Evolutionary conservation across 2,888 invertebrate species (phyloP), one percentile per base, ranked within the genome.

Genomic region (Dusona sp.): DNA sequence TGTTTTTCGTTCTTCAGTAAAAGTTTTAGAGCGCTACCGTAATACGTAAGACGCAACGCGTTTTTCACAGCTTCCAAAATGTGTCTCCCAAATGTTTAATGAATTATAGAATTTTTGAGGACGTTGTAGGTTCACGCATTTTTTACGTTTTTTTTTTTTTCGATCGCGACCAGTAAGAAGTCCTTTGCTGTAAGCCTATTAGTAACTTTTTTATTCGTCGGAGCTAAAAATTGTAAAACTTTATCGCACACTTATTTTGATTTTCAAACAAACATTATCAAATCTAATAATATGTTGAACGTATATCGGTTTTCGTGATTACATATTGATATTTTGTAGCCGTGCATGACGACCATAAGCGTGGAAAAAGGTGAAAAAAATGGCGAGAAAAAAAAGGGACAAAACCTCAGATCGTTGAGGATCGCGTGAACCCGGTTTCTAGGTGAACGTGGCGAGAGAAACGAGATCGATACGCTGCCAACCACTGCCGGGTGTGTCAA

Each of bases 401-500:
- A 67, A 78, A 85, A 81, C 61, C 45, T 29, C 38, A 67, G 65
- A 85, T 87, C 75, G 67, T 88, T 82, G 84, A 88, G 87, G 89
- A 91, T 92, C 91, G 90, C 91, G 90, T 90, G 91, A 92, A 92
- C 85, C 82, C 89, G 90, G 90, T 92, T 92, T 92, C 91, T 91
- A 92, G 91, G 92, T 91, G 91, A 91, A 87, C 90, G 89, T 88
- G 79, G 87, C 88, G 88, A 85, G 88, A 84, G 25, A 61, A 61
- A 54, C 61, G 80, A 79, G 83, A 81, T 75, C 80, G 85, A 88
- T 82, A 79, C 70, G 75, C 51, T 67, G 78, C 65, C 87, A 89
- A 92, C 92, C 91, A 92, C 92, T 91, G 90, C 92, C 92, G 91
- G 91, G 91, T 92, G 90, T 92, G 90, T 89, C 89, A 90, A 89